These are phyloP conservation scores for Gonocerus acuteangulatus DNA, from an alignment of 2,888 invertebrate species.

Conservation along the genomic window DNA sequence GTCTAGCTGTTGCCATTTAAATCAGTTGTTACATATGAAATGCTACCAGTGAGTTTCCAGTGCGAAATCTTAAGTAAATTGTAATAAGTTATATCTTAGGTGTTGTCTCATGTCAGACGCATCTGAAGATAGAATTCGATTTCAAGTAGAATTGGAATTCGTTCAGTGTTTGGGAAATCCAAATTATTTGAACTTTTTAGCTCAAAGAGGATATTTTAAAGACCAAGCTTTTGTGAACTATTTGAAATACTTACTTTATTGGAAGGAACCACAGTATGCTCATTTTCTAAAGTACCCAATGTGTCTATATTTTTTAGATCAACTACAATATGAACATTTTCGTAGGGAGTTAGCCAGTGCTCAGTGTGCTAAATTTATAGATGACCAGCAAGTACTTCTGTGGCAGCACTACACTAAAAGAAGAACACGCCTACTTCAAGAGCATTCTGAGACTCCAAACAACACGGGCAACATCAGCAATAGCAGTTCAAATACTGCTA, in stretches of 20 bases:
- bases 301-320: slow-evolving; percentile 90
- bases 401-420: slow-evolving; percentile 98
- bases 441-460: slow-evolving; percentile 27
- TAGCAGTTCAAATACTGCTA: not conserved
- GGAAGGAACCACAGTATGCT: slow-evolving; percentile 97
- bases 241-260: slow-evolving; percentile 90
- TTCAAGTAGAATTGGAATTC: slow-evolving; percentile 97
- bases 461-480: not conserved
- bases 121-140: slow-evolving; percentile 55
- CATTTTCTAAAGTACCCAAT: slow-evolving; percentile 93
- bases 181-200: slow-evolving; percentile 95
- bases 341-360: slow-evolving; percentile 90
- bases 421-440: slow-evolving; percentile 64
- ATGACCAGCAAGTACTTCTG: slow-evolving; percentile 92
- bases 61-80: too few species aligned
- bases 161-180: slow-evolving; percentile 99
- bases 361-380: slow-evolving; percentile 95
- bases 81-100: too few species aligned
- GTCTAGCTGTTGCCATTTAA: too few species aligned
- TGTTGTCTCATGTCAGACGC: slow-evolving; percentile 4
- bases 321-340: slow-evolving; percentile 94
- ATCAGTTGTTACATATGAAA: too few species aligned
- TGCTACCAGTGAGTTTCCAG: too few species aligned
- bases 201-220: slow-evolving; percentile 94
- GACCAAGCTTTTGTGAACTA: slow-evolving; percentile 93